Percentiles rank a stretch among this genome's conserved stretches.
phyloP scores from a whole-genome alignment of 1,140 invertebrate species.

The Ganaspis sp. region DNA sequence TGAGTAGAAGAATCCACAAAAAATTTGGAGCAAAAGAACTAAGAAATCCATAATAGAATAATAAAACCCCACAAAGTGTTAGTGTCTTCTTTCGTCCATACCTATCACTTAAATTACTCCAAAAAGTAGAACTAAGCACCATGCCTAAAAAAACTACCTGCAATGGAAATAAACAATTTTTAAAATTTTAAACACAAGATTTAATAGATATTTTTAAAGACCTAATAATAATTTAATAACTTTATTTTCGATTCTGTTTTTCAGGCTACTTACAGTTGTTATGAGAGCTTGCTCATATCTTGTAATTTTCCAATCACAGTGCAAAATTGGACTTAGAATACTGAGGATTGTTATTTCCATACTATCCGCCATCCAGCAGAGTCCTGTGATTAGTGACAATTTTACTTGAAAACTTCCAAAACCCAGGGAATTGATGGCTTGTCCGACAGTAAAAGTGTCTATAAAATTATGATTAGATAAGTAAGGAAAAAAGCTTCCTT shows the following conservation, averaged over 20 bases:
- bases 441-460: constrained; percentile 96
- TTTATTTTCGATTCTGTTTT: too few species aligned
- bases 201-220: too few species aligned
- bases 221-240: too few species aligned
- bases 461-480: constrained; percentile 15
- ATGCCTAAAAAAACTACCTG: constrained; percentile 96
- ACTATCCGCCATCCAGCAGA: constrained; percentile 98
- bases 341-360: constrained; percentile 99
- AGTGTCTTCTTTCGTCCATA: constrained; percentile 95
- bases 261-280: constrained; percentile 83
- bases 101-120: constrained; percentile 95
- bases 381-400: constrained; percentile 88
- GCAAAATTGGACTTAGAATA: constrained; percentile 93
- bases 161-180: constrained; percentile 61
- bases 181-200: neutral
- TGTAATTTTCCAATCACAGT: constrained; percentile 95
- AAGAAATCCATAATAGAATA: constrained; percentile 94
- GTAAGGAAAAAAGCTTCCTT: too few species aligned
- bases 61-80: constrained; percentile 89
- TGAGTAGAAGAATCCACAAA: constrained; percentile 91
- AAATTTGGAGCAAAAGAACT: constrained; percentile 95
- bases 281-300: constrained; percentile 86
- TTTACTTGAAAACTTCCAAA: constrained; percentile 98
- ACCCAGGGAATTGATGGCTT: constrained; percentile 95
- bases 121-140: constrained; percentile 97